These are phyloP conservation scores for Psilopsiagon aymara DNA, from an alignment of 2,113 vertebrate genomes.

Conservation along the genomic window DNA sequence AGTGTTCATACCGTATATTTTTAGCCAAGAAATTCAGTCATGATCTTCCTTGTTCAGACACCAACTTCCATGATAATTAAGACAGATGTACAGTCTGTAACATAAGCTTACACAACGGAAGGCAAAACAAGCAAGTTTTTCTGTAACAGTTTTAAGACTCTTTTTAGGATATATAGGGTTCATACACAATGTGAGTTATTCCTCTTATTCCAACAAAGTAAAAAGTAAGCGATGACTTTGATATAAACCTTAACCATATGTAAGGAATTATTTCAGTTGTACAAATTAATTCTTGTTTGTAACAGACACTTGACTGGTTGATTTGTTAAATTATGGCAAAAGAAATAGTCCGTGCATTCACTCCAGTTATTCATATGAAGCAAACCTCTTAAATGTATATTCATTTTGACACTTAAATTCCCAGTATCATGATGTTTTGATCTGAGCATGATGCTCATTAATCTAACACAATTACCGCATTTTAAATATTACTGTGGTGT, in stretches of 20 bases:
- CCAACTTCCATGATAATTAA: neutral
- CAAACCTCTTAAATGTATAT: neutral
- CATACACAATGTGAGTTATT: neutral
- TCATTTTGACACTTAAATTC: neutral
- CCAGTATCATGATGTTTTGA: neutral
- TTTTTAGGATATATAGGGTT: neutral
- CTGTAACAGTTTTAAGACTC: neutral
- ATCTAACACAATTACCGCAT: neutral
- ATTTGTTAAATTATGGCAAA: constrained; percentile 12
- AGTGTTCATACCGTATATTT: neutral
- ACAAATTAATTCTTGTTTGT: constrained; percentile 30
- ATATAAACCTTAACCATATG: constrained; percentile 1
- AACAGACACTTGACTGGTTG: neutral
- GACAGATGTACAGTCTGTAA: neutral
- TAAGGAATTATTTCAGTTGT: neutral
- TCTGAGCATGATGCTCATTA: neutral
- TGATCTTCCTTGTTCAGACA: neutral
- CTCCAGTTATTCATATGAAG: neutral
- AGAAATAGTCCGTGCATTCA: neutral
- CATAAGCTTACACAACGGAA: neutral
- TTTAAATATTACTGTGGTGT: neutral
- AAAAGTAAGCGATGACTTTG: constrained; percentile 6
- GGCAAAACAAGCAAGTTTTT: neutral
- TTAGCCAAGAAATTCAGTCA: neutral
- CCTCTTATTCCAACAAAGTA: constrained; percentile 9